phyloP scores from a whole-genome alignment of 2,888 invertebrate species.

The Drosophila cognata region DNA sequence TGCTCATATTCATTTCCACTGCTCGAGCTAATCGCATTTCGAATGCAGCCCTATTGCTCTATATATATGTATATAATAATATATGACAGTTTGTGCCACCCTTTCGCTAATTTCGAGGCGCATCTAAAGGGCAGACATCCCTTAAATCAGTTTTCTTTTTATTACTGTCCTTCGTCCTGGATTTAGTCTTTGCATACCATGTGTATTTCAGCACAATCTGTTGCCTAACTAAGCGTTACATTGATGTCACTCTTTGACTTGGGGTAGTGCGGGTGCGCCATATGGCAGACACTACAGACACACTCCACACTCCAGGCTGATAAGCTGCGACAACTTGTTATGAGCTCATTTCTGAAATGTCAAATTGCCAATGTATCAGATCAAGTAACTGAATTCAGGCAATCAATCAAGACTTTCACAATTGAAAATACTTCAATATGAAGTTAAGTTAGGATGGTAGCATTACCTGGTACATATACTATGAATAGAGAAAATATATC shows the following conservation, averaged over 20 bases:
- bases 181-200: slow-evolving; percentile 58
- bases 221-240: slow-evolving; percentile 81
- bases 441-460: background rate
- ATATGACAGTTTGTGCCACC: slow-evolving; percentile 61
- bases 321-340: slow-evolving; percentile 48
- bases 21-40: slow-evolving; percentile 58
- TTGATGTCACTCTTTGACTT: slow-evolving; percentile 44
- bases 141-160: slow-evolving; percentile 43
- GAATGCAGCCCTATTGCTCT: slow-evolving; percentile 44
- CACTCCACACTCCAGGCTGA: slow-evolving; percentile 5
- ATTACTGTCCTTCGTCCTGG: slow-evolving; percentile 15
- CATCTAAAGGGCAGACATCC: slow-evolving; percentile 63
- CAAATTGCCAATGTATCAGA: slow-evolving; percentile 5
- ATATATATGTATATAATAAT: slow-evolving; percentile 48
- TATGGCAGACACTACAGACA: slow-evolving; percentile 39
- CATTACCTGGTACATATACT: background rate
- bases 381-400: background rate
- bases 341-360: slow-evolving; percentile 20
- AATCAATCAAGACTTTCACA: slow-evolving; percentile 19
- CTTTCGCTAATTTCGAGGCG: slow-evolving; percentile 67
- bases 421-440: background rate
- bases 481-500: background rate
- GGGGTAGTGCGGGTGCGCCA: slow-evolving; percentile 44
- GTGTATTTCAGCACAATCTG: slow-evolving; percentile 74
- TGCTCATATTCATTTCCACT: slow-evolving; percentile 83